Evolutionary conservation across 2,888 invertebrate species (phyloP).

Genomic region (Muscina levida): DNA sequence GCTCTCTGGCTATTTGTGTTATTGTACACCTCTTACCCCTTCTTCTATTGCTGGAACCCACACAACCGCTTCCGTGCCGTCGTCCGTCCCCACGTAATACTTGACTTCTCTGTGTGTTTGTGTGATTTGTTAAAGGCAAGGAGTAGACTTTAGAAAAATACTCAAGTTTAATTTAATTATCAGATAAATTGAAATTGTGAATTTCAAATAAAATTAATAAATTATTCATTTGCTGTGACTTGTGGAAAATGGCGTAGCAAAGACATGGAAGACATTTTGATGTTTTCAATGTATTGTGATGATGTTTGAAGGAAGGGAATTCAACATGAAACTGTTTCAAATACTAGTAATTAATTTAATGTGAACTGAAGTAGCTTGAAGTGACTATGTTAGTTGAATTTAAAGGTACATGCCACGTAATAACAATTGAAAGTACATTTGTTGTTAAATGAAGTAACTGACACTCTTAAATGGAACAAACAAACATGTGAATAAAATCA

Average conservation of each 20-base stretch:
- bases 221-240: conserved; percentile 18
- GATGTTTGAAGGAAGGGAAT: no score
- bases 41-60: background rate
- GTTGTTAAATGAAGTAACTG: no score
- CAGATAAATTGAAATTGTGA: conserved; percentile 36
- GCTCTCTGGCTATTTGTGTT: conserved; percentile 1
- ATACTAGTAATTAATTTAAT: no score
- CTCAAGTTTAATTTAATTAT: conserved; percentile 39
- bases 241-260: background rate
- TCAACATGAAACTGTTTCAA: no score
- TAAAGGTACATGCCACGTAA: no score
- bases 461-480: no score
- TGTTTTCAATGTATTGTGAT: no score
- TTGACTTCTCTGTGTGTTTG: conserved; percentile 19
- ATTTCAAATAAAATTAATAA: conserved; percentile 35
- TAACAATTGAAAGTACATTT: no score
- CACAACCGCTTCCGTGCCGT: conserved; percentile 13
- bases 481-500: no score
- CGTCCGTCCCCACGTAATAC: conserved; percentile 1
- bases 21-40: background rate
- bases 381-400: no score
- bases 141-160: conserved; percentile 10
- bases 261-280: no score
- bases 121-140: background rate
- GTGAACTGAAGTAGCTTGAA: no score